phyloP scores from a whole-genome alignment of 2,113 vertebrate genomes.

The Macaca mulatta region DNA sequence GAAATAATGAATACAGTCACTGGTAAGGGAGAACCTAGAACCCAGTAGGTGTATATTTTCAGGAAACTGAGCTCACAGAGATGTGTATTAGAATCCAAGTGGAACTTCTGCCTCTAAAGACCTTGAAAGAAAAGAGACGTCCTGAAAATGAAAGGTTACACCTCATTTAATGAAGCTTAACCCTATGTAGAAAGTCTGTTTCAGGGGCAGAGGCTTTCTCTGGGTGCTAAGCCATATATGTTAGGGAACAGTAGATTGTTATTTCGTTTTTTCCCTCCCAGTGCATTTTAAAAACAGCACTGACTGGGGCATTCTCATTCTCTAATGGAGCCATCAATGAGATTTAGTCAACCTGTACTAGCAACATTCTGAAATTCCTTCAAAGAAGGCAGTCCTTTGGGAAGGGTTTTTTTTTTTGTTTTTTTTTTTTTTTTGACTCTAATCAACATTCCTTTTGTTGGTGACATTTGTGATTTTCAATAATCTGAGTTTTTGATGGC shows the following conservation, averaged over 20 bases:
- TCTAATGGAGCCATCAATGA: conserved; percentile 56
- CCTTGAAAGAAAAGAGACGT: conserved; percentile 65
- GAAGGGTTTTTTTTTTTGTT: background rate
- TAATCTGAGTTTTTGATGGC: conserved; percentile 74
- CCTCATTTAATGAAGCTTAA: conserved; percentile 77
- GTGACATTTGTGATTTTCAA: conserved; percentile 79
- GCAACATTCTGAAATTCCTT: conserved; percentile 63
- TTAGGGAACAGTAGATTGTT: conserved; percentile 76
- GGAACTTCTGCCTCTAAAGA: conserved; percentile 73
- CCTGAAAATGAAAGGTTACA: conserved; percentile 76
- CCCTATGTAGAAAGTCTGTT: conserved; percentile 73
- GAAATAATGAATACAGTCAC: conserved; percentile 73
- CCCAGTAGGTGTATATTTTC: conserved; percentile 79
- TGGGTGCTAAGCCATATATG: conserved; percentile 68
- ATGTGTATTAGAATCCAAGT: conserved; percentile 85
- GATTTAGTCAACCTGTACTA: conserved; percentile 55
- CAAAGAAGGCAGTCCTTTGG: conserved; percentile 71
- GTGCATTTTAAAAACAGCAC: conserved; percentile 50
- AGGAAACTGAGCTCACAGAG: conserved; percentile 80
- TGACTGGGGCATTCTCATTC: conserved; percentile 43
- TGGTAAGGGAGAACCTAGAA: conserved; percentile 76
- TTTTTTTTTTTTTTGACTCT: conserved; percentile 72
- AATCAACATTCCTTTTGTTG: conserved; percentile 86
- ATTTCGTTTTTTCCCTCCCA: conserved; percentile 29
- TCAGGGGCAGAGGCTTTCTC: conserved; percentile 80